These are phyloP conservation scores for Cryptophagus acutangulus DNA, from an alignment of 2,888 invertebrate species.

Conservation along the genomic window DNA sequence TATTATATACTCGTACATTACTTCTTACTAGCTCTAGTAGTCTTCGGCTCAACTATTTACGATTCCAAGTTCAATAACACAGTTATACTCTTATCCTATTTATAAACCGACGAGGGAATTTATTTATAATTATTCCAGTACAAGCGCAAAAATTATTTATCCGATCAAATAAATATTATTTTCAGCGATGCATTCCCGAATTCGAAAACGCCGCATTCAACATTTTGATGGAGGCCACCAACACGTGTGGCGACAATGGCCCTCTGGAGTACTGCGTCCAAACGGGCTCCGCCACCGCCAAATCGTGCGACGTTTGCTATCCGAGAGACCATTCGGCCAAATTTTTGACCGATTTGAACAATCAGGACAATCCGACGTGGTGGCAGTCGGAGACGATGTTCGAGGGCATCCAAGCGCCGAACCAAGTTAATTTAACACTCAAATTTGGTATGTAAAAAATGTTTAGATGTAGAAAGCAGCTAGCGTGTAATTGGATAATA, in stretches of 20 bases:
- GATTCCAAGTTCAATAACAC: too few relatives aligned
- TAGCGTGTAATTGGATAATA: too few relatives aligned
- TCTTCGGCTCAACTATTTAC: too few relatives aligned
- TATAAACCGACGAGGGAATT: too few relatives aligned
- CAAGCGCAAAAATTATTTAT: too few relatives aligned
- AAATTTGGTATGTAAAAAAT: constrained; percentile 33
- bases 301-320: constrained; percentile 77
- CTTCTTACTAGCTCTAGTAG: too few relatives aligned
- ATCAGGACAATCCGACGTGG: constrained; percentile 87
- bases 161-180: too few relatives aligned
- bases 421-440: constrained; percentile 74
- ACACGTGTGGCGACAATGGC: constrained; percentile 87
- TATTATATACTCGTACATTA: too few relatives aligned
- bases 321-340: constrained; percentile 63
- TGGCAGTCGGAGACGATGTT: constrained; percentile 99
- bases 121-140: too few relatives aligned
- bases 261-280: constrained; percentile 85
- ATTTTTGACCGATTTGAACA: constrained; percentile 88
- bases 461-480: too few relatives aligned
- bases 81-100: too few relatives aligned
- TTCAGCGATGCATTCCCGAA: constrained; percentile 89
- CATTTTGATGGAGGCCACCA: constrained; percentile 84
- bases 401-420: constrained; percentile 86
- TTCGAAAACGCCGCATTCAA: constrained; percentile 96
- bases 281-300: constrained; percentile 68